These are phyloP conservation scores for Actinia tenebrosa DNA, from an alignment of 64 coral and sea anemone genomes.

Conservation along the genomic window DNA sequence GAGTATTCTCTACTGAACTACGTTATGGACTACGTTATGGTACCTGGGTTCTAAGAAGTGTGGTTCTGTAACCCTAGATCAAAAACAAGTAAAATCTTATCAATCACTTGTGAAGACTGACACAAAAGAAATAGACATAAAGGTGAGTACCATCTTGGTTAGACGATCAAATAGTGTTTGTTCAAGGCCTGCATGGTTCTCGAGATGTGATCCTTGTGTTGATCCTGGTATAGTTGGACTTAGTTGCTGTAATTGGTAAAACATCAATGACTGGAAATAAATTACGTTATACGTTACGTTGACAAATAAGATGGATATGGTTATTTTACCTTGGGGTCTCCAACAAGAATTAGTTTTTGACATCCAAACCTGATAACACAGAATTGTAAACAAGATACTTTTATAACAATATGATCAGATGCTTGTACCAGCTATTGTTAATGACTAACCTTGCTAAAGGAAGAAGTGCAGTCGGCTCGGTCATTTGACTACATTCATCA, in stretches of 20 bases:
- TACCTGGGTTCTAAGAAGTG: conserved; percentile 49
- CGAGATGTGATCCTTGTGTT: conserved; percentile 79
- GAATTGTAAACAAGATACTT: neutral
- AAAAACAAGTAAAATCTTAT: neutral
- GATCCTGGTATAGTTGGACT: conserved; percentile 97
- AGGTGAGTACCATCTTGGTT: conserved; percentile 75
- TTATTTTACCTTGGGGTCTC: conserved; percentile 84
- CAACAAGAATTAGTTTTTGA: conserved; percentile 90
- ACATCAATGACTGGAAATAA: neutral
- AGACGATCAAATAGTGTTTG: conserved; percentile 96
- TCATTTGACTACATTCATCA: conserved; percentile 98
- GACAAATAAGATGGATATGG: neutral
- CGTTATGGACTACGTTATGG: no score
- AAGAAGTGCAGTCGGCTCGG: conserved; percentile 85
- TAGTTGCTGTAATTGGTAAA: conserved; percentile 66
- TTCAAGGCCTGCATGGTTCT: conserved; percentile 78
- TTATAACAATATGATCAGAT: no score
- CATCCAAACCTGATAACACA: conserved; percentile 73
- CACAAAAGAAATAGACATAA: neutral
- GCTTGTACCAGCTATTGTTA: no score
- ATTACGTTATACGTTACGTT: neutral
- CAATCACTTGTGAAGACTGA: neutral
- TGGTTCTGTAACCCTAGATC: conserved; percentile 35
- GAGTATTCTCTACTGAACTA: no score
- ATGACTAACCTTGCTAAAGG: conserved; percentile 69